Conservation (phyloP, 2,797 vertebrate species). For the Lophura swinhoii region DNA sequence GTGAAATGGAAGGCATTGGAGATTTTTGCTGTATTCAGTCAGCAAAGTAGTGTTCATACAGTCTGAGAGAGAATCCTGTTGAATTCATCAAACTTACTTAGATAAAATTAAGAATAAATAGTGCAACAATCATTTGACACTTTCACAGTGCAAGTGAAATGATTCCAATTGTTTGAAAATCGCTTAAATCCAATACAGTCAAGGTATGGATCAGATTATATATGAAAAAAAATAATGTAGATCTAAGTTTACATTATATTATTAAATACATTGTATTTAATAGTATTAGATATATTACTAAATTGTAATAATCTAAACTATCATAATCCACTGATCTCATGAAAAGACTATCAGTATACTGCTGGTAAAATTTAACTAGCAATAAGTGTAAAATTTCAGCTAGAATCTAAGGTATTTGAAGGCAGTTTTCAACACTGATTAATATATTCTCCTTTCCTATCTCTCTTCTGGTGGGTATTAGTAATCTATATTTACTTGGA, state of each 20-base stretch:
- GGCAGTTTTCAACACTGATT: not conserved
- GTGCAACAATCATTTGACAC: not conserved
- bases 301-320: not conserved
- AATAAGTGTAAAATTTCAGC: not conserved
- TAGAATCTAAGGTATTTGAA: not conserved
- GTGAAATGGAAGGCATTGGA: not conserved
- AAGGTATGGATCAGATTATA: not conserved
- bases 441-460: not conserved
- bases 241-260: not conserved
- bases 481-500: not conserved
- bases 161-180: not conserved
- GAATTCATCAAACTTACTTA: not conserved
- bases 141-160: not conserved
- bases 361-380: not conserved
- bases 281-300: not conserved
- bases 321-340: not conserved
- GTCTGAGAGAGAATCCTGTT: no score
- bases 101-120: not conserved
- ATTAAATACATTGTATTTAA: not conserved
- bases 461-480: not conserved
- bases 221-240: not conserved
- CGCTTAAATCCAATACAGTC: not conserved
- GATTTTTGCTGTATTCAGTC: not conserved
- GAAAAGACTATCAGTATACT: not conserved
- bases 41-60: not conserved